phyloP scores from a whole-genome alignment of 1,140 invertebrate species.

The Gerris buenoi region DNA sequence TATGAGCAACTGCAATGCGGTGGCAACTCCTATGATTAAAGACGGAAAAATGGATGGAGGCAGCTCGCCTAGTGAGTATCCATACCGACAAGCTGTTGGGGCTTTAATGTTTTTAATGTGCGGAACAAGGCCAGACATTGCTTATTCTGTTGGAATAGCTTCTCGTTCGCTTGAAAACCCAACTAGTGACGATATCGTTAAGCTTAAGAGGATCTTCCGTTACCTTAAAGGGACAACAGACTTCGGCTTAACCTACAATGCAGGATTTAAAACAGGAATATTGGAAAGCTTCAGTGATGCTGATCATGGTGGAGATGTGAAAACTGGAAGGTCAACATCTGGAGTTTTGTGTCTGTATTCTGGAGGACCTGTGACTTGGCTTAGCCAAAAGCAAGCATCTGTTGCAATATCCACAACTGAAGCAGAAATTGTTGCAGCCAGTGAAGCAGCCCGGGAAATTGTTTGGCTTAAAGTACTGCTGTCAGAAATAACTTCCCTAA shows the following conservation, averaged over 20 bases:
- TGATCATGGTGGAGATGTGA: not conserved
- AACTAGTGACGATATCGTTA: not conserved
- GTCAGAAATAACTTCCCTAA: not conserved
- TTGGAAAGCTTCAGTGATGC: not conserved
- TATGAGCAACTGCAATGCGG: not conserved
- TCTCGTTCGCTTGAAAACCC: slow-evolving; percentile 14
- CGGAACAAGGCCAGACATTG: slow-evolving; percentile 27
- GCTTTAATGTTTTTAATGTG: slow-evolving; percentile 25
- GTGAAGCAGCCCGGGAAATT: not conserved
- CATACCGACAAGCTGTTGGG: slow-evolving; percentile 24
- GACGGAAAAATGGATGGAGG: not conserved
- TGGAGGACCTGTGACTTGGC: not conserved
- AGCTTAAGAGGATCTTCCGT: slow-evolving; percentile 13
- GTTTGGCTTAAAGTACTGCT: not conserved
- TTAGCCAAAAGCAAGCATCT: not conserved
- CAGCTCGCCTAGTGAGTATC: not conserved
- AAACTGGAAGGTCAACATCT: not conserved
- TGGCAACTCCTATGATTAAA: slow-evolving; percentile 5
- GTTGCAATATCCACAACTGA: too few relatives aligned
- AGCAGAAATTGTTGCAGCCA: not conserved
- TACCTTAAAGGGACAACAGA: slow-evolving; percentile 16
- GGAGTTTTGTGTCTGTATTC: not conserved
- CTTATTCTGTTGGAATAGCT: slow-evolving; percentile 24
- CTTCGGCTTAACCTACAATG: slow-evolving; percentile 2
- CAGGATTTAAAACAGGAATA: not conserved